A percentile compares a stretch with the other conserved stretches of the same genome.
These are phyloP conservation scores for Trichonephila inaurata DNA, from an alignment of 1,140 invertebrate genomes.

Conservation along the genomic window DNA sequence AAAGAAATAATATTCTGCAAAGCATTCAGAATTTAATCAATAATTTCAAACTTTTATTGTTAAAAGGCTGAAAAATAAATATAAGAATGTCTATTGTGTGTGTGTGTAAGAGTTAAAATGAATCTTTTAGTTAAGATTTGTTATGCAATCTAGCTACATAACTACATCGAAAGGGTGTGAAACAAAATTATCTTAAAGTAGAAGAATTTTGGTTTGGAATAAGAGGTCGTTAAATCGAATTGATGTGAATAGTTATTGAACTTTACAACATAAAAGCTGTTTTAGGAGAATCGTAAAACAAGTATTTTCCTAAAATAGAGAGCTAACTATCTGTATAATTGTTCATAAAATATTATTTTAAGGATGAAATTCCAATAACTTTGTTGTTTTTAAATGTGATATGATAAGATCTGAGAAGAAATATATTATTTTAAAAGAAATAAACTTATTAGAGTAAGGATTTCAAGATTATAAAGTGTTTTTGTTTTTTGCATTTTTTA, in stretches of 20 bases:
- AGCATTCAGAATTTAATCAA: neutral
- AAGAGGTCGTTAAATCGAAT: neutral
- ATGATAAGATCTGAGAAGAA: no score
- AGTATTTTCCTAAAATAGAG: neutral
- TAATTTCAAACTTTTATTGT: neutral
- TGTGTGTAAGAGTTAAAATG: neutral
- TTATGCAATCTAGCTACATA: neutral
- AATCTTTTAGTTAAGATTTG: neutral
- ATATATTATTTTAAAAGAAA: no score
- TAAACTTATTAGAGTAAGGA: no score
- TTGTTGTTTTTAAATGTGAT: no score
- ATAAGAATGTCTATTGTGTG: neutral
- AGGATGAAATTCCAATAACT: no score
- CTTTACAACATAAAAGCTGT: neutral
- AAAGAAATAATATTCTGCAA: neutral
- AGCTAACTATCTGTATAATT: neutral
- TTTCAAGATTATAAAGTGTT: no score
- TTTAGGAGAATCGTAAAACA: neutral
- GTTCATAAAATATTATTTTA: neutral
- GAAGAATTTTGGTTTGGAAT: neutral
- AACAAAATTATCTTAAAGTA: neutral
- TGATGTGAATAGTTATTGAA: neutral
- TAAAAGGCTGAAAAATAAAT: neutral
- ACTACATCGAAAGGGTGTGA: neutral
- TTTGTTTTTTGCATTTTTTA: no score